Base-by-base conservation (phyloP, 2,797 vertebrate species). In the Thunnus albacares region DNA sequence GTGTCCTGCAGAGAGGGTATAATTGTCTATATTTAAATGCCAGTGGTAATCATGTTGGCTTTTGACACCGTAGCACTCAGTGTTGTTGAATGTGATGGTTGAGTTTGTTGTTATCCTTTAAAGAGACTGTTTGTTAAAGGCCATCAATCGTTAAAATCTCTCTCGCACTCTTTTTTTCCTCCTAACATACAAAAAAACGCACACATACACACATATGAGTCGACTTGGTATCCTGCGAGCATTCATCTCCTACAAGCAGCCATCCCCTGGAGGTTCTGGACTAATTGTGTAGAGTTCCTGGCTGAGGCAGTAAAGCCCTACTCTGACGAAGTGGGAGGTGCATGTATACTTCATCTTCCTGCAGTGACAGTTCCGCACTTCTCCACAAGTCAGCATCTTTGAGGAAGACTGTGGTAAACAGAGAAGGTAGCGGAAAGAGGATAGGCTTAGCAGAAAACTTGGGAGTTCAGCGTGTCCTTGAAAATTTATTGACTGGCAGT, bases 341-440 rank as follows among this genome's bases (percentile, higher is more conserved):
- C 80, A 26, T 33, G 77, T 65, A 57, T 90, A 90, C 92, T 95
- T 94, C 90, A 94, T 94, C 93, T 92, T 92, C 83, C 88, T 75
- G 80, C 86, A 26, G 85, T 90, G 90, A 94, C 92, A 92, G 89
- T 83, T 76, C 84, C 63, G 15, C 69, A 72, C 90, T 90, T 89
- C 91, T 86, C 86, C 87, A 76, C 86, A 81, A 93, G 85, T 95
- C 95, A 95, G 93, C 93, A 94, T 92, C 85, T 94, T 90, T 91
- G 81, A 90, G 89, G 85, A 68, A 24, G 76, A 80, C 85, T 12
- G 72, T 68, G 84, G 90, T 91, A 91, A 93, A 94, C 90, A 91
- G 81, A 85, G 89, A 69, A 72, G 71, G 70, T 69, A 59, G 7
- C 55, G 69, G 53, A 43, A 67, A 63, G 83, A 66, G 65, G 85